phyloP scores from a whole-genome alignment of 2,888 invertebrate species.

The Callyntrura sp. region DNA sequence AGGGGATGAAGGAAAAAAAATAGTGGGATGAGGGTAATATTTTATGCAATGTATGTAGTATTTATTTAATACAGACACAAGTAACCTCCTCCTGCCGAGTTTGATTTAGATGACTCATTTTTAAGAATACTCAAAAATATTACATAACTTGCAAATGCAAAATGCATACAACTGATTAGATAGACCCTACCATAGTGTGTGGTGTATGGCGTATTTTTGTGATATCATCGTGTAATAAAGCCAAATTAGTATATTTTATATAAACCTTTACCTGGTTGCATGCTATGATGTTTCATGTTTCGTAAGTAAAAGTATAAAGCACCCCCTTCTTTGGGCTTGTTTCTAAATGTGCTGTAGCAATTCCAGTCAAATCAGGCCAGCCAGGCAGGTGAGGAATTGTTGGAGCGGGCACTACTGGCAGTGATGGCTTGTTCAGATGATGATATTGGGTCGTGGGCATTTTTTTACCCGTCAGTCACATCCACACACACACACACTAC shows the following conservation, averaged over 20 bases:
- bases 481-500: neutral
- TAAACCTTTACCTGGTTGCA: neutral
- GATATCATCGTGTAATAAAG: slow-evolving; percentile 21
- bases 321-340: neutral
- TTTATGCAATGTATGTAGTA: neutral
- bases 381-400: slow-evolving; percentile 13
- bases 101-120: neutral
- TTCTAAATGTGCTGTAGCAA: neutral
- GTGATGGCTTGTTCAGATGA: neutral
- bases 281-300: neutral
- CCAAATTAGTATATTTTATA: slow-evolving; percentile 48
- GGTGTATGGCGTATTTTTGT: slow-evolving; percentile 36
- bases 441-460: neutral
- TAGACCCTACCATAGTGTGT: neutral
- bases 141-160: neutral
- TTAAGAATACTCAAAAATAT: neutral
- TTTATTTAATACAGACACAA: neutral
- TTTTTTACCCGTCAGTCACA: neutral
- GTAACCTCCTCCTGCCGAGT: slow-evolving; percentile 26
- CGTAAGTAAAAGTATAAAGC: slow-evolving; percentile 18
- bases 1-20: neutral
- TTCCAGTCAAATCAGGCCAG: slow-evolving; percentile 25
- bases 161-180: neutral
- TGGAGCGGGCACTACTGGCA: neutral
- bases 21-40: neutral